A percentile compares a stretch with the other conserved stretches of the same genome.
Evolutionary conservation across 2,888 invertebrate species (phyloP).

Genomic region (Pseudeuparius sepicola): DNA sequence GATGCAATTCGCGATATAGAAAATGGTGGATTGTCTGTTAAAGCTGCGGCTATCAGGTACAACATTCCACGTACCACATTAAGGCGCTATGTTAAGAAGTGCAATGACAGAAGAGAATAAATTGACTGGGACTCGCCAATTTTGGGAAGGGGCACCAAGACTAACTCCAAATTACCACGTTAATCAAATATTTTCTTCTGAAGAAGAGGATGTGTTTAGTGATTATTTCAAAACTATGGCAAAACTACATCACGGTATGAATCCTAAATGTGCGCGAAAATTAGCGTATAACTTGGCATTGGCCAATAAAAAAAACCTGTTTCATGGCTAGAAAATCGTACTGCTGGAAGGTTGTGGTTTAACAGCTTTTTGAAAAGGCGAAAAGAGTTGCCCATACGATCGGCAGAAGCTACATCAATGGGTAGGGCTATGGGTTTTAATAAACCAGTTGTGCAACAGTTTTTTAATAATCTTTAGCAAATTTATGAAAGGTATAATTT

Average conservation of each 20-base stretch:
- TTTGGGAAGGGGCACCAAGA: constrained; percentile 12
- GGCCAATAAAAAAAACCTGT: constrained; percentile 14
- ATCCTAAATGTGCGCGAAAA: constrained; percentile 17
- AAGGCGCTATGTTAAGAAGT: constrained; percentile 13
- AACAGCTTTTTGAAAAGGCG: constrained; percentile 11
- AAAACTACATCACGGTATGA: constrained; percentile 17
- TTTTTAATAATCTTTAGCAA: constrained; percentile 16
- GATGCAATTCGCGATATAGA: too few species aligned
- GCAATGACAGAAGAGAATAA: constrained; percentile 6
- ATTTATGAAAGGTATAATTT: constrained; percentile 16
- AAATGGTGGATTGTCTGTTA: constrained; percentile 12
- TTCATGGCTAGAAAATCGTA: constrained; percentile 10
- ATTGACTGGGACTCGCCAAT: constrained; percentile 6
- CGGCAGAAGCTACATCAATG: constrained; percentile 9
- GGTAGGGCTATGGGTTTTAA: constrained; percentile 17
- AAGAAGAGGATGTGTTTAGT: constrained; percentile 13
- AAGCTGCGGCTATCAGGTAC: constrained; percentile 7
- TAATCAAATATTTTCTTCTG: constrained; percentile 15
- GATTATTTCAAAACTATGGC: constrained; percentile 16
- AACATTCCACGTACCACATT: constrained; percentile 10
- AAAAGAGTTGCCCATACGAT: not conserved
- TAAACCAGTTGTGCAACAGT: constrained; percentile 16
- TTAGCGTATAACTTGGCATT: constrained; percentile 16
- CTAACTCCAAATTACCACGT: constrained; percentile 15
- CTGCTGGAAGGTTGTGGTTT: constrained; percentile 15